A percentile compares a stretch with the other conserved stretches of the same genome.
These are phyloP conservation scores for Eurystomus gularis DNA, from an alignment of 2,113 vertebrate species.

Conservation along the genomic window DNA sequence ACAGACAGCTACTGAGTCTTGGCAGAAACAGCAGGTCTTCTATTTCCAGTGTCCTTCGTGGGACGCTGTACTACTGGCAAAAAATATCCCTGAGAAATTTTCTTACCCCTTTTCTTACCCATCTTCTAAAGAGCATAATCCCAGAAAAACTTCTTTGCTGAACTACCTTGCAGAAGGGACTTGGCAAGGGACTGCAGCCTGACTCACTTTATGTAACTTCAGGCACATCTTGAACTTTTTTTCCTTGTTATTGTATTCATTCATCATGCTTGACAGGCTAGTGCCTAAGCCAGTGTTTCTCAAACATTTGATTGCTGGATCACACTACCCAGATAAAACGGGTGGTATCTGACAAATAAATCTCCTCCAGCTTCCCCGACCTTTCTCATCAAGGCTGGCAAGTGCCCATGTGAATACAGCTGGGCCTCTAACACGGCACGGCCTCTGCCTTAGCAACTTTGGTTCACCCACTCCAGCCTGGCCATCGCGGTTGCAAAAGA, in stretches of 20 bases:
- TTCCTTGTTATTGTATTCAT: neutral
- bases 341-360: neutral
- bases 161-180: neutral
- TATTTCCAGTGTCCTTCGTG: neutral
- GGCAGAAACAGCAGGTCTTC: neutral
- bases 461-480: neutral
- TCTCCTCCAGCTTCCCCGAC: neutral
- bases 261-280: neutral
- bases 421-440: fast-evolving
- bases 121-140: neutral
- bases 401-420: neutral
- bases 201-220: neutral
- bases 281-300: neutral
- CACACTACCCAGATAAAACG: neutral
- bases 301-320: neutral
- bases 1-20: neutral
- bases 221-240: neutral
- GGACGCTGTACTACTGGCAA: neutral
- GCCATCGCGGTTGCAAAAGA: neutral
- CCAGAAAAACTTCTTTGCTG: neutral
- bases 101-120: neutral
- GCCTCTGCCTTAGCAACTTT: neutral
- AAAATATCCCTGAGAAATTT: neutral
- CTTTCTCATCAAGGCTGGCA: neutral
- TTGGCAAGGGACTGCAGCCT: neutral